Percentiles rank a stretch among this genome's conserved stretches.
Conservation (phyloP, 2,888 invertebrate genomes). For the Limnephilus marmoratus region DNA sequence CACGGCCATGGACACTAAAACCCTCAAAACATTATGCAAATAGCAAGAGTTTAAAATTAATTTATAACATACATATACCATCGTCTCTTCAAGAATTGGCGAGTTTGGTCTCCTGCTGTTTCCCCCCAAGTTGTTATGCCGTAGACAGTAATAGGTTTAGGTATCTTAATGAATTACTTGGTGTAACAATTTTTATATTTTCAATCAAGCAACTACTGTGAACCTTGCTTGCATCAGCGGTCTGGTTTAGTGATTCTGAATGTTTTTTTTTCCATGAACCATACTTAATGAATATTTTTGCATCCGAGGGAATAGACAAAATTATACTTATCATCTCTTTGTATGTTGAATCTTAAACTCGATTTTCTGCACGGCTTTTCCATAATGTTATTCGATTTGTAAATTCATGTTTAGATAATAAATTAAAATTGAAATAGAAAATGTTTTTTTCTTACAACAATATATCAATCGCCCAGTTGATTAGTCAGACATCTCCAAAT, state of each 20-base stretch:
- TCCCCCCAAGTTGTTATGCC: neutral
- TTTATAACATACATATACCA: neutral
- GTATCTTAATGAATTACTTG: neutral
- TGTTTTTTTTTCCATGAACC: neutral
- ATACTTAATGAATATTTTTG: neutral
- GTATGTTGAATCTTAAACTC: neutral
- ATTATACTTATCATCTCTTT: neutral
- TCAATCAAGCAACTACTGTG: neutral
- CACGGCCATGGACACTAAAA: slow-evolving; percentile 72
- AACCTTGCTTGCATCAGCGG: neutral
- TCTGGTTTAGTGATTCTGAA: neutral
- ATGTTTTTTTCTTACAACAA: neutral
- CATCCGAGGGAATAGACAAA: neutral
- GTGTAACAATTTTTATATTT: neutral
- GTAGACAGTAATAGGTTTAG: neutral
- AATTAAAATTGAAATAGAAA: neutral
- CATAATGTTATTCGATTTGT: neutral
- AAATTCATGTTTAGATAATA: slow-evolving; percentile 2
- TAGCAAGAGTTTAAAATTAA: neutral
- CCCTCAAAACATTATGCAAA: slow-evolving; percentile 68
- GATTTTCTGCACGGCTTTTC: neutral
- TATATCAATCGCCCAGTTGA: too few relatives aligned
- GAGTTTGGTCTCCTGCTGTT: neutral
- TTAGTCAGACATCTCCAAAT: too few relatives aligned
- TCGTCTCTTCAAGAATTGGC: neutral